phyloP scores from a whole-genome alignment of 2,113 vertebrate species.

The Corydoras sp. region DNA sequence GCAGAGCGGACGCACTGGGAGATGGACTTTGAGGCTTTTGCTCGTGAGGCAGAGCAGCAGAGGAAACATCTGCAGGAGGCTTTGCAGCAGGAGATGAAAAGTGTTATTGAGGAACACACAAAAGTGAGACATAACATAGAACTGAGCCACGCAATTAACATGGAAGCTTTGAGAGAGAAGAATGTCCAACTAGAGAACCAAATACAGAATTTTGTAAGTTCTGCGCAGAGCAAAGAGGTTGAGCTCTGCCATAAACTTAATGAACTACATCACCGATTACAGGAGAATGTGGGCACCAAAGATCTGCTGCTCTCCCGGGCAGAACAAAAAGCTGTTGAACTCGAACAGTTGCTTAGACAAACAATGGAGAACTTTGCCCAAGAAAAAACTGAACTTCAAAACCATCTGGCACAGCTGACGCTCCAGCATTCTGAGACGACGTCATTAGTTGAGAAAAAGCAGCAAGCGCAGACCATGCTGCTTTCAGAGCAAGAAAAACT shows the following conservation, averaged over 20 bases:
- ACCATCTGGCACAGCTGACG: conserved; percentile 56
- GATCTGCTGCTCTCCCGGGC: conserved; percentile 50
- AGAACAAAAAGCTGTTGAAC: conserved; percentile 52
- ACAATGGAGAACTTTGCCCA: conserved; percentile 58
- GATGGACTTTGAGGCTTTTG: conserved; percentile 65
- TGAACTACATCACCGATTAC: conserved; percentile 59
- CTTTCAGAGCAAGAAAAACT: conserved; percentile 61
- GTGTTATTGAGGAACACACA: conserved; percentile 49
- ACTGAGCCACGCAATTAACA: conserved; percentile 58
- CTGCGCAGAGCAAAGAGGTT: conserved; percentile 62
- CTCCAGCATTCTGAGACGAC: conserved; percentile 48
- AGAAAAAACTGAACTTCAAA: conserved; percentile 64
- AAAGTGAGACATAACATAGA: conserved; percentile 65
- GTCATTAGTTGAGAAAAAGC: conserved; percentile 48
- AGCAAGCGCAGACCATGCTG: conserved; percentile 58
- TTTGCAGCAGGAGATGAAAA: conserved; percentile 56
- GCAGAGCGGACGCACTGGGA: conserved; percentile 74
- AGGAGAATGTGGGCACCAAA: conserved; percentile 57
- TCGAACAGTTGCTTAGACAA: conserved; percentile 58
- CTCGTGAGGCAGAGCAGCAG: conserved; percentile 59
- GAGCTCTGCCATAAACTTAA: conserved; percentile 61
- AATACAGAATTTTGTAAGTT: conserved; percentile 50
- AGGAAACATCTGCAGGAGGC: conserved; percentile 55
- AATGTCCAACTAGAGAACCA: conserved; percentile 70
- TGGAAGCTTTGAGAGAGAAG: conserved; percentile 58